Conservation (phyloP, 2,797 vertebrate genomes). For the Myripristis jacobus region DNA sequence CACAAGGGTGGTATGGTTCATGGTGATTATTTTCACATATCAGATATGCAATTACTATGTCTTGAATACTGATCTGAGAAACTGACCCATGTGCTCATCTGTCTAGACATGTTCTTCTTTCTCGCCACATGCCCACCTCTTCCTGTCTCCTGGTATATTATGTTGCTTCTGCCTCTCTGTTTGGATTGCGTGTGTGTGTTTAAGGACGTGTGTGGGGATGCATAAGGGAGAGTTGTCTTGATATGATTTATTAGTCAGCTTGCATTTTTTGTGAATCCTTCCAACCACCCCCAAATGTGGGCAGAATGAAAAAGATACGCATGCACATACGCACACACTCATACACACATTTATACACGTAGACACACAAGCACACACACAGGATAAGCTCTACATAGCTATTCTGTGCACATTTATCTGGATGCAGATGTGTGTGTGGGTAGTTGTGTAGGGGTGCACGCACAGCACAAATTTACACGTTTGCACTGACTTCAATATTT, state of each 20-base stretch:
- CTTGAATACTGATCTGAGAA: conserved; percentile 27
- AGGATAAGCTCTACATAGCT: conserved; percentile 4
- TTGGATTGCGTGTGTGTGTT: conserved; percentile 14
- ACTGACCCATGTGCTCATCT: not conserved
- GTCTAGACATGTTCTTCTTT: conserved; percentile 11
- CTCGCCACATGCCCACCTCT: not conserved
- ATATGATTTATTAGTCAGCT: conserved; percentile 35
- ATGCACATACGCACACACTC: conserved; percentile 14
- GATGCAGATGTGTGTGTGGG: conserved; percentile 7
- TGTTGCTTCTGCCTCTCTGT: conserved; percentile 32
- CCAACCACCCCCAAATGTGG: conserved; percentile 10
- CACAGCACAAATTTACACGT: conserved; percentile 17
- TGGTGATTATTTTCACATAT: not conserved
- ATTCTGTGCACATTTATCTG: conserved; percentile 1
- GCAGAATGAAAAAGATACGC: conserved; percentile 22
- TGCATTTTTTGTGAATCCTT: conserved; percentile 19
- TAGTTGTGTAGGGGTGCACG: conserved; percentile 24
- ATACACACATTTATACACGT: conserved; percentile 1
- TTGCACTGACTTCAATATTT: conserved; percentile 24
- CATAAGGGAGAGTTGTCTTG: conserved; percentile 17
- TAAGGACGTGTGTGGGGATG: conserved; percentile 17
- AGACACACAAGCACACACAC: conserved; percentile 7
- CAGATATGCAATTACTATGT: not conserved
- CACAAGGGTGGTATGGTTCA: conserved; percentile 5
- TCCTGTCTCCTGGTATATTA: conserved; percentile 24